Evolutionary conservation across 2,797 vertebrate species (phyloP).

Genomic region (Bradypus variegatus): DNA sequence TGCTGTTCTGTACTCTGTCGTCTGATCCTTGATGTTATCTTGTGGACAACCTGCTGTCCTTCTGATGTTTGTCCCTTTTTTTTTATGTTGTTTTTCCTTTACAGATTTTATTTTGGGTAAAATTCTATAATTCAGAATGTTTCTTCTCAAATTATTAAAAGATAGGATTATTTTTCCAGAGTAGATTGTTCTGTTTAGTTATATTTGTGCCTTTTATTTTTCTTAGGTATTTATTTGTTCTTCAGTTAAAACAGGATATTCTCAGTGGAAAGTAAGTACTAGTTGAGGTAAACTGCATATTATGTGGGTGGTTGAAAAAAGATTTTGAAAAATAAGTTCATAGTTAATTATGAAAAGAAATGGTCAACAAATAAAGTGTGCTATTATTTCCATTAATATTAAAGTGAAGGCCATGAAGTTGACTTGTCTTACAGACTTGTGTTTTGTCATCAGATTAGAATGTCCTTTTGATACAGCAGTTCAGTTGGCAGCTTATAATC

Average conservation of each 20-base stretch:
- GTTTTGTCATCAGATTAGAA: slow-evolving; percentile 80
- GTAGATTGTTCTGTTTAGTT: neutral
- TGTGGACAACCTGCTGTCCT: neutral
- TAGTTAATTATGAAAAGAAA: neutral
- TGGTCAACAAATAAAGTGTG: neutral
- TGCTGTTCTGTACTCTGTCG: neutral
- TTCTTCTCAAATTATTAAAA: slow-evolving; percentile 19
- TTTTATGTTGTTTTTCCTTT: neutral
- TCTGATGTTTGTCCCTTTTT: neutral
- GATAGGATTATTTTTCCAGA: slow-evolving; percentile 22
- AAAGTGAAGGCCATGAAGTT: slow-evolving; percentile 33
- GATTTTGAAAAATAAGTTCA: slow-evolving; percentile 21
- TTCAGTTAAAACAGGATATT: slow-evolving; percentile 95
- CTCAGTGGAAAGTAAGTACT: slow-evolving; percentile 95
- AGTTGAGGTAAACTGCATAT: slow-evolving; percentile 1
- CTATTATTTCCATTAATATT: slow-evolving; percentile 27
- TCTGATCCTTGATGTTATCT: neutral
- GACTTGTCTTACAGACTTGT: slow-evolving; percentile 29
- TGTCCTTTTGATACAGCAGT: slow-evolving; percentile 93
- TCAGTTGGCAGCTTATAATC: slow-evolving; percentile 89
- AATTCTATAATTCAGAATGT: slow-evolving; percentile 34
- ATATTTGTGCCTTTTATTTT: slow-evolving; percentile 57
- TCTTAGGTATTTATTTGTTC: slow-evolving; percentile 94
- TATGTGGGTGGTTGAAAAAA: slow-evolving; percentile 26
- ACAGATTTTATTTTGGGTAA: neutral